Evolutionary conservation across 2,113 vertebrate genomes (phyloP).

Genomic region (Chloropsis hardwickii): DNA sequence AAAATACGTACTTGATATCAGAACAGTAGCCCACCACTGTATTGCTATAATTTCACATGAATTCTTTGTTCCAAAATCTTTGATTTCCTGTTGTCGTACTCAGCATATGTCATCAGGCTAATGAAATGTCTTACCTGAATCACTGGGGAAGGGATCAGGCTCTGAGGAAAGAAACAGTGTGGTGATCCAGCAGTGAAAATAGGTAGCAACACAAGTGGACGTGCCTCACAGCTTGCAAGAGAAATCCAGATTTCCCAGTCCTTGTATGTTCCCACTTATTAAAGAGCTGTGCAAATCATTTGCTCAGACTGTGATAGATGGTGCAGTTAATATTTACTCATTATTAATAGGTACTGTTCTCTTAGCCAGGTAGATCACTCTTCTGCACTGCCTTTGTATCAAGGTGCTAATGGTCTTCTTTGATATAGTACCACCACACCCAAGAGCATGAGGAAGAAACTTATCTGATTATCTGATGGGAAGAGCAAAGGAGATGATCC

Average conservation of each 20-base stretch:
- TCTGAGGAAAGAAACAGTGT: neutral
- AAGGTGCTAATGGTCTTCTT: neutral
- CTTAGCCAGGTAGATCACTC: neutral
- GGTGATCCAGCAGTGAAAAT: neutral
- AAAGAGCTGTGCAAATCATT: neutral
- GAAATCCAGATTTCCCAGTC: neutral
- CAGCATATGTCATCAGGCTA: neutral
- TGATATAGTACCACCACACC: neutral
- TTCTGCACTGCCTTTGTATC: neutral
- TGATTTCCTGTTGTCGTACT: neutral
- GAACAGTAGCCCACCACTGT: neutral
- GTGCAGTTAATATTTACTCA: neutral
- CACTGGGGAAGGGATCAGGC: neutral
- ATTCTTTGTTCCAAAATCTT: neutral
- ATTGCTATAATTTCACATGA: neutral
- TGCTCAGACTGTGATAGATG: neutral
- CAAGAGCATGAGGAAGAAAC: neutral
- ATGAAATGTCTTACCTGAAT: neutral
- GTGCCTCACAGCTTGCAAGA: neutral
- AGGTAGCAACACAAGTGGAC: neutral
- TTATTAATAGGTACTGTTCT: neutral
- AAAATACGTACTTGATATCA: neutral
- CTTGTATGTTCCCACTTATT: neutral
- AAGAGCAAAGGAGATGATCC: neutral
- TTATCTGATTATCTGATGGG: neutral